Percentiles rank a stretch among this genome's conserved stretches.
Conservation (phyloP, 2,113 vertebrate species). For the Pyrgilauda ruficollis region DNA sequence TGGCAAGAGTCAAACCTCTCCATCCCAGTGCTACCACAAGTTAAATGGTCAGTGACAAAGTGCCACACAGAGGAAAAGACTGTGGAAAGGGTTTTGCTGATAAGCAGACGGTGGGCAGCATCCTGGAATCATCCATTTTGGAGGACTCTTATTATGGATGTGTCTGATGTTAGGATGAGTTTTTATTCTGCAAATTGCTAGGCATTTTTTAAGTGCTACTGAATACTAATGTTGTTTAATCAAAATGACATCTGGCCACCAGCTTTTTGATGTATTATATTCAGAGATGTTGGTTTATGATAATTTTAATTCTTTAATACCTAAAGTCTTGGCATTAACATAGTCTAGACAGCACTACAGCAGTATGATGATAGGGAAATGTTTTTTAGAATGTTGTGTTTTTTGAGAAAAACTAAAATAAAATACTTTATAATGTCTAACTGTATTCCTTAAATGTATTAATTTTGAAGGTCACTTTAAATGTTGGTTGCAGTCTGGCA, state of each 20-base stretch:
- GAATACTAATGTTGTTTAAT: background rate
- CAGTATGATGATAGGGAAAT: background rate
- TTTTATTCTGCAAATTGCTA: background rate
- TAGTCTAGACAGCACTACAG: background rate
- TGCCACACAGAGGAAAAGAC: background rate
- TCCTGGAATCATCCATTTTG: background rate
- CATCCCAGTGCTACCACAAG: slow-evolving; percentile 78
- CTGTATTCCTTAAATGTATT: background rate
- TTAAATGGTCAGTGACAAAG: slow-evolving; percentile 43
- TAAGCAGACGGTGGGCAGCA: background rate
- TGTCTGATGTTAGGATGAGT: background rate
- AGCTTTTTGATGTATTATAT: background rate
- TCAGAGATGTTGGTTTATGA: background rate
- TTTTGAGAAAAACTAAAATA: background rate
- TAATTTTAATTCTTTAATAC: background rate
- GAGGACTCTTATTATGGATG: background rate
- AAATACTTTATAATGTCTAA: background rate
- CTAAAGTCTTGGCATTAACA: background rate
- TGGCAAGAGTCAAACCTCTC: slow-evolving; percentile 88
- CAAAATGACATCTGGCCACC: background rate
- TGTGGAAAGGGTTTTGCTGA: background rate
- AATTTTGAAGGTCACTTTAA: background rate
- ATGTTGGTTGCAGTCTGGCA: background rate
- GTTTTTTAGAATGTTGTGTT: background rate
- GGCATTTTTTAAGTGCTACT: background rate